Percentiles rank a stretch among this genome's conserved stretches.
These are phyloP conservation scores for Orchesellides sinensis DNA, from an alignment of 2,888 invertebrate species.

Conservation along the genomic window DNA sequence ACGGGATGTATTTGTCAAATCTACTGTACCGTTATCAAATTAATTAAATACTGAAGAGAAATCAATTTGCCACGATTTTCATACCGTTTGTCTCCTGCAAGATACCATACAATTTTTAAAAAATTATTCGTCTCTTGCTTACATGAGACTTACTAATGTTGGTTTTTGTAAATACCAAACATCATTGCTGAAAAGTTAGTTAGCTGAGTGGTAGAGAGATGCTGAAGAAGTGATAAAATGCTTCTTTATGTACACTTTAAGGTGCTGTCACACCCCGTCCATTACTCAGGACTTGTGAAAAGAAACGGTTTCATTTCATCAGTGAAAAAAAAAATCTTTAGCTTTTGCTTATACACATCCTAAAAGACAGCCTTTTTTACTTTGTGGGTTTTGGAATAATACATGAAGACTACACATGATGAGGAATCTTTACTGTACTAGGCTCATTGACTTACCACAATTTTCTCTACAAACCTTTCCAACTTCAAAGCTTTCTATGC, in stretches of 20 bases:
- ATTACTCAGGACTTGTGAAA: slow-evolving; percentile 61
- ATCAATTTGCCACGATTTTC: slow-evolving; percentile 60
- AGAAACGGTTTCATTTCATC: slow-evolving; percentile 65
- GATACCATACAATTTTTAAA: neutral
- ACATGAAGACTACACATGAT: neutral
- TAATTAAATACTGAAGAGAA: slow-evolving; percentile 45
- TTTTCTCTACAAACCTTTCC: neutral
- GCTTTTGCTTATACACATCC: neutral
- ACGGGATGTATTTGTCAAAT: neutral
- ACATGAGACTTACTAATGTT: slow-evolving; percentile 8
- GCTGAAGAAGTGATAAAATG: slow-evolving; percentile 63
- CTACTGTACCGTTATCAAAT: slow-evolving; percentile 51
- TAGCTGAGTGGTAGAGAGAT: slow-evolving; percentile 37
- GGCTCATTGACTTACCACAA: neutral
- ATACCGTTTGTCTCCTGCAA: slow-evolving; percentile 10
- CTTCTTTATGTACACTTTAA: slow-evolving; percentile 59
- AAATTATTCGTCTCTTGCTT: too few relatives aligned
- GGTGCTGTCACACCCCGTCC: slow-evolving; percentile 66
- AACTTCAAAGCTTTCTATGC: neutral
- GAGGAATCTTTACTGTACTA: neutral
- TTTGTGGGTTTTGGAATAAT: neutral
- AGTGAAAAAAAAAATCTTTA: slow-evolving; percentile 40
- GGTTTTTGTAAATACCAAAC: slow-evolving; percentile 30
- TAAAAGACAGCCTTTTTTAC: neutral
- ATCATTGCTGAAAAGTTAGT: slow-evolving; percentile 46